These are phyloP conservation scores for Melipona quadrifasciata DNA, from an alignment of 1,140 invertebrate species.

Conservation along the genomic window DNA sequence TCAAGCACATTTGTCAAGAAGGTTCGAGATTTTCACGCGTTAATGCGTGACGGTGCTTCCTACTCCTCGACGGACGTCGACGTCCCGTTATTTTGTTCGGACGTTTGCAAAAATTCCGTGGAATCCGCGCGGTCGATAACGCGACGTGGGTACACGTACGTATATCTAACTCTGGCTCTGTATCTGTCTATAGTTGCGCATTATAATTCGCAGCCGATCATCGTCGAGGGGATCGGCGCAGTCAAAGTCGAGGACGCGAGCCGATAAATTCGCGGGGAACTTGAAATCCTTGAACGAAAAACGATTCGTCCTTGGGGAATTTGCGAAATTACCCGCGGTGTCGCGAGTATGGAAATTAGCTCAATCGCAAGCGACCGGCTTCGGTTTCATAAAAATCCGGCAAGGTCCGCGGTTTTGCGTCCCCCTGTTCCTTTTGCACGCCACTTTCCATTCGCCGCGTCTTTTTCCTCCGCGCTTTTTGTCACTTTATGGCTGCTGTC, in stretches of 20 bases:
- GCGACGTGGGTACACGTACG: too few species aligned
- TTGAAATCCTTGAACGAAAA: slow-evolving; percentile 27
- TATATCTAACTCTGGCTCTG: neutral
- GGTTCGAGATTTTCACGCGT: neutral
- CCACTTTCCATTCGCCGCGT: slow-evolving; percentile 1
- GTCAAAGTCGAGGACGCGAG: neutral
- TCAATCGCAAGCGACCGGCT: slow-evolving; percentile 24
- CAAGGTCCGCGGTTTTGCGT: slow-evolving; percentile 19
- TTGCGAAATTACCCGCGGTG: slow-evolving; percentile 20
- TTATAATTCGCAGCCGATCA: neutral
- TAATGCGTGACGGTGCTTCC: slow-evolving; percentile 1
- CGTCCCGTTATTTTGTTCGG: slow-evolving; percentile 23
- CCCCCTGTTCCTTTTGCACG: neutral
- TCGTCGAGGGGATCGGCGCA: too few species aligned
- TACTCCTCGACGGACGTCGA: neutral
- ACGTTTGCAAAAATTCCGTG: neutral
- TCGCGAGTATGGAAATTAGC: slow-evolving; percentile 45
- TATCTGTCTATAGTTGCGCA: neutral
- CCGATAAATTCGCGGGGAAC: slow-evolving; percentile 2
- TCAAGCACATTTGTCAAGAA: slow-evolving; percentile 5
- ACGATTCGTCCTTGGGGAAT: slow-evolving; percentile 24
- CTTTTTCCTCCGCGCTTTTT: slow-evolving; percentile 3
- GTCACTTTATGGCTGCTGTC: slow-evolving; percentile 10
- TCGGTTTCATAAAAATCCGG: slow-evolving; percentile 35
- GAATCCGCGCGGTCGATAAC: neutral